These are phyloP conservation scores for Drosophila paulistorum DNA, from an alignment of 1,140 invertebrate genomes.

Conservation along the genomic window DNA sequence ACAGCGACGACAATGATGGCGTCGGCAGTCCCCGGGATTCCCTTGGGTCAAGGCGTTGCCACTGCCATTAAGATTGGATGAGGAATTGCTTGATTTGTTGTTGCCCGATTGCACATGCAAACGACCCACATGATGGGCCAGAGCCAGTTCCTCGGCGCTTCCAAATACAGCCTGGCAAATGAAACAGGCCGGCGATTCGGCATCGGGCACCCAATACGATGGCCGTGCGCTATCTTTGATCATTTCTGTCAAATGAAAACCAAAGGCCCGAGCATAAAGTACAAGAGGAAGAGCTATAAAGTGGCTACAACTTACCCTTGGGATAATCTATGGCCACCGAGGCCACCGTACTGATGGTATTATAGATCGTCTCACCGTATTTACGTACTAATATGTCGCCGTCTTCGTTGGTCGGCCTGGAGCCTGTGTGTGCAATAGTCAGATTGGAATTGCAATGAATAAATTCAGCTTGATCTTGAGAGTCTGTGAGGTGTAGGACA, in stretches of 20 bases:
- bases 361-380: constrained; percentile 87
- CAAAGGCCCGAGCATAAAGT: not conserved
- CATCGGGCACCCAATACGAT: constrained; percentile 92
- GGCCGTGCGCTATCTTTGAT: constrained; percentile 92
- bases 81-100: not conserved
- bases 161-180: constrained; percentile 87
- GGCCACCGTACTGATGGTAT: constrained; percentile 85
- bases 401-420: constrained; percentile 67
- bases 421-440: constrained; percentile 49
- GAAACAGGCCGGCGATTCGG: constrained; percentile 87
- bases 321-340: constrained; percentile 84
- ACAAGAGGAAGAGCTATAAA: too few species aligned
- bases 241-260: constrained; percentile 84
- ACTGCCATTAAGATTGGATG: not conserved
- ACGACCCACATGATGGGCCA: constrained; percentile 24
- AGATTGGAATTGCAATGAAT: constrained; percentile 47
- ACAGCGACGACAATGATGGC: constrained; percentile 92
- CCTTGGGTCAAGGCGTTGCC: not conserved
- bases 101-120: not conserved
- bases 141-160: constrained; percentile 82
- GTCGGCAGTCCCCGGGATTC: constrained; percentile 64
- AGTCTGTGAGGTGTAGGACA: constrained; percentile 15
- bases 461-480: constrained; percentile 39
- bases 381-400: constrained; percentile 86
- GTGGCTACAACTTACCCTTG: constrained; percentile 56